Evolutionary conservation across 2,888 invertebrate species (phyloP).

Genomic region (Prosopocoilus inquinatus): DNA sequence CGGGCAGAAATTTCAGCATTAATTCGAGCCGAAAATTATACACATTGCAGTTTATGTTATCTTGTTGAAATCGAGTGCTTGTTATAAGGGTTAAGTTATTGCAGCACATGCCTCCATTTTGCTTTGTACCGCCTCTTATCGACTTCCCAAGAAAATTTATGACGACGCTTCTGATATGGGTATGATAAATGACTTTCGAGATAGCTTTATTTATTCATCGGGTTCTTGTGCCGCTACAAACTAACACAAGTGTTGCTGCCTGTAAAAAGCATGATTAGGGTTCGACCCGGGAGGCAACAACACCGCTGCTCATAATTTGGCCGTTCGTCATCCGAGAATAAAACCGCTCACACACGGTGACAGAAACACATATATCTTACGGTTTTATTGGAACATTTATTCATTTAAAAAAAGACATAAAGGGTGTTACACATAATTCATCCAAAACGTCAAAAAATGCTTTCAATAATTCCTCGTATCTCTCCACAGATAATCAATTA

Average conservation of each 20-base stretch:
- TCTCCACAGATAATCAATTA: no score
- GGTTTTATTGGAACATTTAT: not conserved
- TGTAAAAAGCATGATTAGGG: constrained; percentile 38
- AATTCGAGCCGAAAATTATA: constrained; percentile 25
- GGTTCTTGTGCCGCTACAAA: constrained; percentile 44
- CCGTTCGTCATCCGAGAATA: constrained; percentile 24
- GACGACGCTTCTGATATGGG: constrained; percentile 56
- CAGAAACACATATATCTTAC: not conserved
- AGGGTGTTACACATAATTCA: no score
- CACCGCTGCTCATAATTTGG: constrained; percentile 22
- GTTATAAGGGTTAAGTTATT: constrained; percentile 44
- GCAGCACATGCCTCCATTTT: constrained; percentile 42
- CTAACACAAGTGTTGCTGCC: constrained; percentile 15
- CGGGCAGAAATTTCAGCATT: not conserved
- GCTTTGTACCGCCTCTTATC: constrained; percentile 45
- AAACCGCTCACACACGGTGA: not conserved
- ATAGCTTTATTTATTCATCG: constrained; percentile 63
- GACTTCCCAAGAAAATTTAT: constrained; percentile 53
- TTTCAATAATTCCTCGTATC: no score
- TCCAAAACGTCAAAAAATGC: no score
- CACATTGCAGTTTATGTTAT: constrained; percentile 26
- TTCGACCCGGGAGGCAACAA: constrained; percentile 32
- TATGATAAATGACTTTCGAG: constrained; percentile 61
- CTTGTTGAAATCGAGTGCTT: constrained; percentile 32
- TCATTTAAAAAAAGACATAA: no score